Evolutionary conservation across 2,113 vertebrate species (phyloP).

Genomic region (Nyctibius bracteatus): DNA sequence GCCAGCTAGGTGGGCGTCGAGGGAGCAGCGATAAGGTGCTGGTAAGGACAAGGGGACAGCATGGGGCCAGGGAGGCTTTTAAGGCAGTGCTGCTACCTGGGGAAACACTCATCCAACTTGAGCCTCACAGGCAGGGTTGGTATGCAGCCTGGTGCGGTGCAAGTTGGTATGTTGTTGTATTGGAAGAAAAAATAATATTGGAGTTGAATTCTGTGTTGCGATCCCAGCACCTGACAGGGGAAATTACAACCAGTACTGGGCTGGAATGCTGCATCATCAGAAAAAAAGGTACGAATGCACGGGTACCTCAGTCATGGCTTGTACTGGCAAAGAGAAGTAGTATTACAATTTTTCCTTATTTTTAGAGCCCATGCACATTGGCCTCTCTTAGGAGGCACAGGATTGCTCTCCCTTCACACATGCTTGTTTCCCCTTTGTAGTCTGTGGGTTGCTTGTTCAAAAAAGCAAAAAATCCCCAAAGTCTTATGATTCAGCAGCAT

Average conservation of each 20-base stretch:
- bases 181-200: neutral
- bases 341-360: neutral
- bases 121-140: neutral
- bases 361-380: neutral
- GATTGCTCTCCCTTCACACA: neutral
- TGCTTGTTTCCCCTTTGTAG: neutral
- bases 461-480: neutral
- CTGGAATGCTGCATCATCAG: neutral
- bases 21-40: neutral
- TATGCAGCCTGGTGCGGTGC: fast-evolving
- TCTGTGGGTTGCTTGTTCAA: neutral
- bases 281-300: neutral
- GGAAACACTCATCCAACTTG: neutral
- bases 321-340: neutral
- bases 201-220: neutral
- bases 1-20: fast-evolving
- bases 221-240: neutral
- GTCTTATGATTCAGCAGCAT: neutral
- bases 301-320: neutral
- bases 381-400: neutral
- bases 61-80: neutral
- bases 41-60: neutral
- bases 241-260: neutral
- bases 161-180: neutral
- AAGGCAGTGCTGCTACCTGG: neutral